These are phyloP conservation scores for Urocyon cinereoargenteus DNA, from an alignment of 2,797 vertebrate species.

Conservation along the genomic window DNA sequence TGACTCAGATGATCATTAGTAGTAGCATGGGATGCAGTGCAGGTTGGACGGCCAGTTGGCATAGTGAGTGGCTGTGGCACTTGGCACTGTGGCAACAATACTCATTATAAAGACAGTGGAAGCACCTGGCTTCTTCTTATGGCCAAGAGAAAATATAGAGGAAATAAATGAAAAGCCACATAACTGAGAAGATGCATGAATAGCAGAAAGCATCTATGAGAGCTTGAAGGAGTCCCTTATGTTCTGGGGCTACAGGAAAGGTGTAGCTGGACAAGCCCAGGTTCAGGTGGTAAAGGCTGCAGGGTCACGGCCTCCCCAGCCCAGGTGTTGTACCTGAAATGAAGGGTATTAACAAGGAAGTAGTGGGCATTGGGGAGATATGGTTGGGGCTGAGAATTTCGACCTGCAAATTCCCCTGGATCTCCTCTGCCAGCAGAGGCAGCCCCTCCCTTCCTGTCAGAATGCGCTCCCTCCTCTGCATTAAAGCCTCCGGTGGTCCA, in stretches of 20 bases:
- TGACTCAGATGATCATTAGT: neutral
- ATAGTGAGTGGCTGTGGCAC: neutral
- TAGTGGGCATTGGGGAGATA: neutral
- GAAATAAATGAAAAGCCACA: neutral
- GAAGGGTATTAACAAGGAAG: neutral
- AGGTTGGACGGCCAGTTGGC: neutral
- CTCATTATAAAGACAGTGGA: neutral
- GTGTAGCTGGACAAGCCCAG: neutral
- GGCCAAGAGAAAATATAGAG: neutral
- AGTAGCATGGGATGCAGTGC: accelerated
- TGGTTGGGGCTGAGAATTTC: neutral
- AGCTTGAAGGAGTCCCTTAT: neutral
- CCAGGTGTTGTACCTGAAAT: neutral
- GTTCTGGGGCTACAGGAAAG: neutral
- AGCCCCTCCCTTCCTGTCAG: neutral
- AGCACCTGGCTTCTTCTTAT: neutral
- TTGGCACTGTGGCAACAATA: neutral
- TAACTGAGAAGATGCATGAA: neutral
- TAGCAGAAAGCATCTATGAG: neutral
- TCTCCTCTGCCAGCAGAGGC: neutral
- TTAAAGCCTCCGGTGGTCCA: neutral
- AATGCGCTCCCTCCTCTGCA: neutral
- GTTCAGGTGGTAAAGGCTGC: neutral
- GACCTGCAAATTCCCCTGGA: neutral
- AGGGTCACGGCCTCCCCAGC: neutral